These are phyloP conservation scores for Pteromalus puparum DNA, from an alignment of 1,140 invertebrate genomes.

Conservation along the genomic window DNA sequence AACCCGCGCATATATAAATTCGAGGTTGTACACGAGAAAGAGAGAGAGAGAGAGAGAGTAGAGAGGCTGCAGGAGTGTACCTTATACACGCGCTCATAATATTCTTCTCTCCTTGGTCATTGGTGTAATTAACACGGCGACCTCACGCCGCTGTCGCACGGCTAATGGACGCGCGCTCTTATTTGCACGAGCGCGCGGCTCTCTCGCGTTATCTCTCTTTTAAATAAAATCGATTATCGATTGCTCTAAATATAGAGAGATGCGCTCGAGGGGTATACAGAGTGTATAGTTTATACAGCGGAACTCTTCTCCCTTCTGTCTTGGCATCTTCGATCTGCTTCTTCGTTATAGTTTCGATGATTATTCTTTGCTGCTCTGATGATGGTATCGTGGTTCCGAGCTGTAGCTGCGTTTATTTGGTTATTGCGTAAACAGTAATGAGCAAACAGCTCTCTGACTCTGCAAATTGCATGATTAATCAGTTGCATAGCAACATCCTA, in stretches of 20 bases:
- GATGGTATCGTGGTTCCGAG: no score
- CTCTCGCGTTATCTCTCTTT: neutral
- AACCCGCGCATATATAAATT: neutral
- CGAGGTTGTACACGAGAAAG: neutral
- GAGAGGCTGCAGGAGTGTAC: neutral
- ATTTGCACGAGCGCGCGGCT: slow-evolving; percentile 22
- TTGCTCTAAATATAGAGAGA: slow-evolving; percentile 34
- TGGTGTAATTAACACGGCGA: slow-evolving; percentile 32
- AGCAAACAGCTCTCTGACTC: no score
- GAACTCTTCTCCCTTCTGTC: neutral
- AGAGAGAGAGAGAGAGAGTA: neutral
- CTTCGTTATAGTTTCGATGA: neutral
- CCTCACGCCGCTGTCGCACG: neutral
- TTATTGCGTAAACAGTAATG: no score
- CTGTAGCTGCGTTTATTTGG: no score
- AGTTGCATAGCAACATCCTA: no score
- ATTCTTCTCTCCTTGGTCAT: slow-evolving; percentile 10
- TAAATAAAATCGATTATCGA: slow-evolving; percentile 47
- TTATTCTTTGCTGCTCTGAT: neutral
- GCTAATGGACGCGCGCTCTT: slow-evolving; percentile 34
- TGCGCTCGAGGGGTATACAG: neutral
- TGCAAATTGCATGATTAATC: no score
- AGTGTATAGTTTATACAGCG: neutral
- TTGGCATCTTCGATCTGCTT: neutral
- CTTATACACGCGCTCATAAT: neutral